Conservation (phyloP, 2,797 vertebrate species). For the Acropternis orthonyx region DNA sequence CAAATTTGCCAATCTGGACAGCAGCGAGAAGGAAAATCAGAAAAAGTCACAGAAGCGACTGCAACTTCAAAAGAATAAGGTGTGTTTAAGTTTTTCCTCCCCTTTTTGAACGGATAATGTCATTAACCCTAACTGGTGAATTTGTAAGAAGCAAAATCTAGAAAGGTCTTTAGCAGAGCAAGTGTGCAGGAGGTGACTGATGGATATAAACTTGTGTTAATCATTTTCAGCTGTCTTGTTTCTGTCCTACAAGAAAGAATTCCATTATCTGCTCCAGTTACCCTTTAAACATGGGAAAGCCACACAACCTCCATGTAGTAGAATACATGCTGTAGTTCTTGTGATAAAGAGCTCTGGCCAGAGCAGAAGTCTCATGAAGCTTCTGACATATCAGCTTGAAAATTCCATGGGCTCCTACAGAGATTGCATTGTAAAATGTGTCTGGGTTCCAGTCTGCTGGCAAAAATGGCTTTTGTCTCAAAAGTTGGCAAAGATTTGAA, state of each 20-base stretch:
- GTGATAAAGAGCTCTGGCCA: background rate
- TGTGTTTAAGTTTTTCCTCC: conserved; percentile 44
- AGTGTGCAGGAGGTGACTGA: background rate
- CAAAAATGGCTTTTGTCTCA: conserved; percentile 38
- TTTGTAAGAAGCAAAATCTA: background rate
- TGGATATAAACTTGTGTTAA: background rate
- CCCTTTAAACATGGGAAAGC: background rate
- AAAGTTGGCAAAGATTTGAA: background rate
- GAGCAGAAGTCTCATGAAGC: background rate
- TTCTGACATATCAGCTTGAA: background rate
- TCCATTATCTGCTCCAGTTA: background rate
- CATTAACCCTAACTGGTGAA: background rate
- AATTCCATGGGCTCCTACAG: background rate
- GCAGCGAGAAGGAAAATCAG: conserved; percentile 92
- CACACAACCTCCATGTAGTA: background rate
- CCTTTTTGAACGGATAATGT: background rate
- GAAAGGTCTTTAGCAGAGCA: background rate
- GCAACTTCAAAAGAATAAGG: conserved; percentile 91
- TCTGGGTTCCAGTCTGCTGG: background rate
- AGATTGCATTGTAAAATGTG: background rate
- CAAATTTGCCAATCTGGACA: conserved; percentile 93
- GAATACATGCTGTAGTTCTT: background rate
- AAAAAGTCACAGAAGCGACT: conserved; percentile 91
- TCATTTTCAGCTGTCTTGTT: background rate
- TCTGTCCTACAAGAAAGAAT: background rate